Evolutionary conservation across 2,113 vertebrate genomes (phyloP).

Genomic region (Trichechus manatus): DNA sequence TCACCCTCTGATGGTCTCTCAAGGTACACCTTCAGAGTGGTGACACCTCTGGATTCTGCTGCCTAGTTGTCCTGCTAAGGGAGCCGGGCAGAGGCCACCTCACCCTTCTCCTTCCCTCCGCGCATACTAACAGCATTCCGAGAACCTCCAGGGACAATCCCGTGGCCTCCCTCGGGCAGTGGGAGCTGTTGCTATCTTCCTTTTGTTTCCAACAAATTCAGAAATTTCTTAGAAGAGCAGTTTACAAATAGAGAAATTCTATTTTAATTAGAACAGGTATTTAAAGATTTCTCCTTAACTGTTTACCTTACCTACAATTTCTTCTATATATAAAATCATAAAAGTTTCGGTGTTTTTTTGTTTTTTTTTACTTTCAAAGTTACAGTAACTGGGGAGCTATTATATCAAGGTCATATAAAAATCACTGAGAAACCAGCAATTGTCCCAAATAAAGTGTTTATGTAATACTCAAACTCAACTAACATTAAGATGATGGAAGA

Average conservation of each 20-base stretch:
- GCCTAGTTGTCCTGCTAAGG: not conserved
- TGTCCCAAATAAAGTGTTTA: conserved; percentile 75
- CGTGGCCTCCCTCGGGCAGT: not conserved
- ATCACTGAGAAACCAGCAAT: conserved; percentile 49
- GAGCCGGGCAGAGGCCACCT: not conserved
- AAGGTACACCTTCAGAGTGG: not conserved
- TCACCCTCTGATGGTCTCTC: not conserved
- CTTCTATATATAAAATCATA: not conserved
- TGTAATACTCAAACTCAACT: conserved; percentile 69
- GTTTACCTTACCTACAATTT: not conserved
- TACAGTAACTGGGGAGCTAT: conserved; percentile 43
- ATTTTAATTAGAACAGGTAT: conserved; percentile 44
- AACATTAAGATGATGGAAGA: conserved; percentile 61
- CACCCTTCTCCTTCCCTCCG: not conserved
- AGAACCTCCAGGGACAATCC: not conserved
- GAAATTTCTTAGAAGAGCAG: conserved; percentile 35
- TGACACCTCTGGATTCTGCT: not conserved
- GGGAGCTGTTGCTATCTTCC: not conserved
- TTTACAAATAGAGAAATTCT: conserved; percentile 39
- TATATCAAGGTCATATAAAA: conserved; percentile 57
- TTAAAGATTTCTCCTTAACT: conserved; percentile 30
- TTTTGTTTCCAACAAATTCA: not conserved
- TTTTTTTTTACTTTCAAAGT: conserved; percentile 2
- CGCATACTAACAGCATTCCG: not conserved
- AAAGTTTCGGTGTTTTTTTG: not conserved